Conservation (phyloP, 2,797 vertebrate species). For the Pteronotus mesoamericanus region DNA sequence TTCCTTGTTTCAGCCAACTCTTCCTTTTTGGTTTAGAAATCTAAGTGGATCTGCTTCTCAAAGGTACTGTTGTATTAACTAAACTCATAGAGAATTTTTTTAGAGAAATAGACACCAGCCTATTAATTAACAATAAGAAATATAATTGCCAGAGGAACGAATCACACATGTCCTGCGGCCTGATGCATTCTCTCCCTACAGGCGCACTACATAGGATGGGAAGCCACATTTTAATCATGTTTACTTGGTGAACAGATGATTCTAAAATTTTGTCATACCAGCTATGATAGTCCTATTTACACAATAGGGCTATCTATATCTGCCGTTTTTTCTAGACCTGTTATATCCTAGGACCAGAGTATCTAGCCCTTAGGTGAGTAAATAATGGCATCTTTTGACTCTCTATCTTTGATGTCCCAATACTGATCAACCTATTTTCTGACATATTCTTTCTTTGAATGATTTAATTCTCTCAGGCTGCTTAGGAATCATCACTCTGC, state of each 20-base stretch:
- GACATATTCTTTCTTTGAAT: background rate
- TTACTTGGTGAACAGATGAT: background rate
- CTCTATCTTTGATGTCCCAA: background rate
- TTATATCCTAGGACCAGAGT: background rate
- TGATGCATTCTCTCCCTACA: background rate
- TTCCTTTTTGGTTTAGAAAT: background rate
- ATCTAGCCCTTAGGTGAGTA: background rate
- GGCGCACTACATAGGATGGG: background rate
- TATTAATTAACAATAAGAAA: background rate
- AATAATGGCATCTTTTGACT: background rate
- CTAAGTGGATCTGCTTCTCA: background rate
- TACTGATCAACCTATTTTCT: background rate
- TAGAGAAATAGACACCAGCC: background rate
- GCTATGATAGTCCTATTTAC: background rate
- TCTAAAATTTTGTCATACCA: background rate
- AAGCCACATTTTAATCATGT: slow-evolving; percentile 9
- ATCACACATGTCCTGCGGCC: background rate
- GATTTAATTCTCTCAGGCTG: slow-evolving; percentile 1
- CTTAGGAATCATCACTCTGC: background rate
- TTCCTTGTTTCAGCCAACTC: background rate
- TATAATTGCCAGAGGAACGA: background rate
- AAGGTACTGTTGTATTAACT: background rate
- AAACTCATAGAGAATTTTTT: background rate
- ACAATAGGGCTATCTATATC: background rate
- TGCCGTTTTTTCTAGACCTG: background rate